Evolutionary conservation across 2,888 invertebrate genomes (phyloP).

Genomic region (Drosophila anomalata): DNA sequence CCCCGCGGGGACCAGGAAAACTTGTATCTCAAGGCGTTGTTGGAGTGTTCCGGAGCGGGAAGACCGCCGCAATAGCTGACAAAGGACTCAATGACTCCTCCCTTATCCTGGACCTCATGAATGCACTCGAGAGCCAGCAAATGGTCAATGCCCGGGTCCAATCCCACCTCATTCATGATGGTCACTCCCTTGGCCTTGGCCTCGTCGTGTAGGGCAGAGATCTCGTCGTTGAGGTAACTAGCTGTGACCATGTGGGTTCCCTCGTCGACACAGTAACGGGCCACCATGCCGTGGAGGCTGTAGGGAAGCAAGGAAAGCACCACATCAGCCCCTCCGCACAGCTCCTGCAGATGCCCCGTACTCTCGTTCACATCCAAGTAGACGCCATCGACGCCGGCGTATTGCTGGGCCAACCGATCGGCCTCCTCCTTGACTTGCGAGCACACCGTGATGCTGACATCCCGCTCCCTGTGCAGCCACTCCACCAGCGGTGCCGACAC

Average conservation of each 20-base stretch:
- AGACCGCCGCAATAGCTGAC: conserved; percentile 98
- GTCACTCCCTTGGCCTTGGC: conserved; percentile 96
- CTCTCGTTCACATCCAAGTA: conserved; percentile 93
- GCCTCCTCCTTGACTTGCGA: conserved; percentile 95
- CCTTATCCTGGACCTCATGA: conserved; percentile 94
- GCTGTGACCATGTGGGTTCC: conserved; percentile 98
- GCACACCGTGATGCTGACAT: conserved; percentile 93
- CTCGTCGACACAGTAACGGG: conserved; percentile 93
- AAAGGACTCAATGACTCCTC: conserved; percentile 97
- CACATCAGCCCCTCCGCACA: conserved; percentile 90
- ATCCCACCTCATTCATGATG: conserved; percentile 97
- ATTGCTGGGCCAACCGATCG: conserved; percentile 91
- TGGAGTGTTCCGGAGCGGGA: conserved; percentile 98
- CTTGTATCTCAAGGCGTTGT: conserved; percentile 94
- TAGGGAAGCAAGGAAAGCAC: conserved; percentile 96
- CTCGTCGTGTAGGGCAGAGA: conserved; percentile 91
- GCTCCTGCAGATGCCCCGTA: conserved; percentile 87
- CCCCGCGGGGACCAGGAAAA: conserved; percentile 99
- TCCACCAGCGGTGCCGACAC: conserved; percentile 98
- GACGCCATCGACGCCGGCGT: conserved; percentile 91
- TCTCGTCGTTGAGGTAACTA: conserved; percentile 94
- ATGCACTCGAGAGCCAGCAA: conserved; percentile 98
- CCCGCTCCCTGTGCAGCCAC: conserved; percentile 93
- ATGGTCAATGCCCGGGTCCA: conserved; percentile 99
- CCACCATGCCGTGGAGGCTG: conserved; percentile 93